A percentile compares a stretch with the other conserved stretches of the same genome.
Evolutionary conservation across 2,888 invertebrate genomes (phyloP).

Genomic region (Cantharis rufa): DNA sequence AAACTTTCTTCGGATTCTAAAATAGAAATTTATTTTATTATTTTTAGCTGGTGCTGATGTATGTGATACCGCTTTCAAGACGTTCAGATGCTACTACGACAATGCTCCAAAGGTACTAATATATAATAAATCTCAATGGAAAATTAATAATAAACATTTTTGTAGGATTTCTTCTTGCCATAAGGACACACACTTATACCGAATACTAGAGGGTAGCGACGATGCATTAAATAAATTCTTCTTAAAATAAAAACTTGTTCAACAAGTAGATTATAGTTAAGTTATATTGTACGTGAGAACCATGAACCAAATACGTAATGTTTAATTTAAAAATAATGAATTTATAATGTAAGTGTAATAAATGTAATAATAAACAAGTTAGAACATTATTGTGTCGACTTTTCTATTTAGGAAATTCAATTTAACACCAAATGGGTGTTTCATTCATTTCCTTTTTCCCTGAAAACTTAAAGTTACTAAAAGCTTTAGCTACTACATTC

Average conservation of each 20-base stretch:
- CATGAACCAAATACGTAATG: not conserved
- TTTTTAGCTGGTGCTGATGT: slow-evolving; percentile 37
- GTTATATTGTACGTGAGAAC: not conserved
- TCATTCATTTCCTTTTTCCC: no score
- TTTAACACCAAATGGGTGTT: no score
- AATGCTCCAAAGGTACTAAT: slow-evolving; percentile 35
- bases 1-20: not conserved
- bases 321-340: not conserved
- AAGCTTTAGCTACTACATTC: no score
- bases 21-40: not conserved
- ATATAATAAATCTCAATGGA: not conserved
- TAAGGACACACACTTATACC: not conserved
- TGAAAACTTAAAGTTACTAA: no score
- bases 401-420: no score
- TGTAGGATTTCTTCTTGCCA: not conserved
- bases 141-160: not conserved
- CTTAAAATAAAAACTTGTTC: not conserved
- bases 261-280: not conserved
- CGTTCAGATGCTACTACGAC: slow-evolving; percentile 42
- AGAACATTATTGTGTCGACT: not conserved
- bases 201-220: not conserved
- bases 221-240: not conserved
- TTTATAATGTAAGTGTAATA: not conserved
- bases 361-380: no score
- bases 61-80: slow-evolving; percentile 43